phyloP scores from a whole-genome alignment of 2,888 invertebrate genomes.

The Mechanitis messenoides region DNA sequence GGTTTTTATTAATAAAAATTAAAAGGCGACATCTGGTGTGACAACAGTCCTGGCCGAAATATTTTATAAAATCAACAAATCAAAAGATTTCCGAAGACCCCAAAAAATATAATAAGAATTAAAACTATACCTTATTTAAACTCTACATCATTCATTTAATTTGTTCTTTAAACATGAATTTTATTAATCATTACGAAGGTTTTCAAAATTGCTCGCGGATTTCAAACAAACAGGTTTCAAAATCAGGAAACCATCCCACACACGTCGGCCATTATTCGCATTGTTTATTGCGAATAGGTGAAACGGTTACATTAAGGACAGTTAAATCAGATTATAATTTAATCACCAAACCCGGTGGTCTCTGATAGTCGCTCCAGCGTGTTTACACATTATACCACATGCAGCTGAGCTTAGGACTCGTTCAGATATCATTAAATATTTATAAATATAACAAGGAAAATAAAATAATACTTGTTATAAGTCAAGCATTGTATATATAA shows the following conservation, averaged over 20 bases:
- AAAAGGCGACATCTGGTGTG: too few relatives aligned
- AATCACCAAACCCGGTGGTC: slow-evolving; percentile 37
- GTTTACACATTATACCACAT: slow-evolving; percentile 39
- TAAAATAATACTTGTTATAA: too few relatives aligned
- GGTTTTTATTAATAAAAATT: too few relatives aligned
- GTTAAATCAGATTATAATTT: slow-evolving; percentile 32
- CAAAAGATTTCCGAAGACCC: too few relatives aligned
- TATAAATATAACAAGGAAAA: too few relatives aligned
- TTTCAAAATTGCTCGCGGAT: slow-evolving; percentile 9
- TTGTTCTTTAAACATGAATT: too few relatives aligned
- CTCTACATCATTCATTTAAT: too few relatives aligned
- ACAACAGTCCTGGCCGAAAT: too few relatives aligned
- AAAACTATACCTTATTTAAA: too few relatives aligned
- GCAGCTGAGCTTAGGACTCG: slow-evolving; percentile 4
- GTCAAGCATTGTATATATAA: too few relatives aligned
- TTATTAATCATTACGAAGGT: not conserved
- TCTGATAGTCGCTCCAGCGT: slow-evolving; percentile 32
- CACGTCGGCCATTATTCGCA: slow-evolving; percentile 26
- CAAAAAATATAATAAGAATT: too few relatives aligned
- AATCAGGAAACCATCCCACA: slow-evolving; percentile 26
- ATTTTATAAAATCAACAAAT: too few relatives aligned
- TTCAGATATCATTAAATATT: not conserved
- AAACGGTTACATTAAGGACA: slow-evolving; percentile 28
- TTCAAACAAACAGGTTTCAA: slow-evolving; percentile 20
- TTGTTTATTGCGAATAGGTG: slow-evolving; percentile 31